Base-by-base conservation (phyloP, 92 coral and sea anemone species). In the Phenganax subtilis region DNA sequence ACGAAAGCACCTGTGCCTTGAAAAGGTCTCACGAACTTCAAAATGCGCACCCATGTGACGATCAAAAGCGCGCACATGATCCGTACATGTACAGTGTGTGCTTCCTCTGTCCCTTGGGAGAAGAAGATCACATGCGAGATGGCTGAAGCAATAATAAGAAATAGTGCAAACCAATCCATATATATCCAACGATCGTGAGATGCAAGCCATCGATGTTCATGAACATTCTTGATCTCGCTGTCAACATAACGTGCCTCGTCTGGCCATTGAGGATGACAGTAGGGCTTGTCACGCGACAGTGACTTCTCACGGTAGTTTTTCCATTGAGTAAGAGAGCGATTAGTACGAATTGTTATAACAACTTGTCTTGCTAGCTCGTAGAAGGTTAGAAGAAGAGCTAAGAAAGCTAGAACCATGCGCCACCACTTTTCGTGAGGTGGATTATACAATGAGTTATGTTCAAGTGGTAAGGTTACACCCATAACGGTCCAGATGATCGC, bases 231-330 rank as follows among this genome's bases (percentile, higher is more conserved):
- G 29, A 90, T 89, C 80, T 94, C 98, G 66, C 91, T 97, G 91
- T 90, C 92, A 10, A 94, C 78, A 72, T 92, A 94, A 31, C 89
- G 12, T 63, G 92, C 86, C 84, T 94, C 98, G 68, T 97, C 98
- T 68, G 98, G 98, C 98, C 98, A 94, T 57, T 97, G 84, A 71
- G 98, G 98, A 71, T 94, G 98, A 72, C 98, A 94, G 87, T 76
- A 86, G 74, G 87, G 94, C 71, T 90, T 75, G 29, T 94, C 98
- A 75, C 91, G 84, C 17, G 89, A 81, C 17, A 94, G 84, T 37
- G 92, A 91, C 5, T 74, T 84, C 84, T 92, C 97, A 60, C 97
- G 89, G 92, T 97, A 92, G 65, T 85, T 90, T 44, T 85, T 87
- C 98, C 98, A 94, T 29, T 88, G 82, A 7, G 89, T 84, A 68